These are phyloP conservation scores for Ernsta delagoae DNA, from an alignment of 2,888 invertebrate species.

Conservation along the genomic window DNA sequence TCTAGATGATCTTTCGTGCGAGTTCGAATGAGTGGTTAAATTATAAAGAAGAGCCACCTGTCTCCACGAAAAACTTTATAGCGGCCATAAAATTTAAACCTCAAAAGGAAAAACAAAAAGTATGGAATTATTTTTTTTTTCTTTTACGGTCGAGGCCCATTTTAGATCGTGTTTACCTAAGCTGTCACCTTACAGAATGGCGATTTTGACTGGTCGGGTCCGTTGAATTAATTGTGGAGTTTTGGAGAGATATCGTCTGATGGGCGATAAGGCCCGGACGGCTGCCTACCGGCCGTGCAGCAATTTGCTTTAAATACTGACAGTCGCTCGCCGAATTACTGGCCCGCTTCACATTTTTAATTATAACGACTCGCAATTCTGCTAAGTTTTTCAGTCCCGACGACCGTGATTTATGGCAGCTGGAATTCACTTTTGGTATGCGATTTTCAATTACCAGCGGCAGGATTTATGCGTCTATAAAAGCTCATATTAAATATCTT, in stretches of 20 bases:
- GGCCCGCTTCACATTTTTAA: slow-evolving; percentile 60
- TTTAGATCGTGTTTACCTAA: slow-evolving; percentile 84
- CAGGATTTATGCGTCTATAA: slow-evolving; percentile 18
- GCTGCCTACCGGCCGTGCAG: slow-evolving; percentile 64
- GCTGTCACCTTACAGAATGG: slow-evolving; percentile 82
- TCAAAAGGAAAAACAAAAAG: slow-evolving; percentile 79
- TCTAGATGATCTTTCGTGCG: slow-evolving; percentile 65
- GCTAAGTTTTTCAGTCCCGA: slow-evolving; percentile 44
- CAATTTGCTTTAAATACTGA: slow-evolving; percentile 72
- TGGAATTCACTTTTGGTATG: slow-evolving; percentile 29
- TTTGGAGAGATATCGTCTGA: slow-evolving; percentile 77
- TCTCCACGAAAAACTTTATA: slow-evolving; percentile 84
- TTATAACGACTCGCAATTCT: slow-evolving; percentile 59
- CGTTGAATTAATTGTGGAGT: slow-evolving; percentile 79
- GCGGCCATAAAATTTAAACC: slow-evolving; percentile 83
- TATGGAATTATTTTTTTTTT: slow-evolving; percentile 66
- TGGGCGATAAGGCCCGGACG: slow-evolving; percentile 70
- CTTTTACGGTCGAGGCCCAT: slow-evolving; percentile 74
- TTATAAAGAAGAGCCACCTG: slow-evolving; percentile 84
- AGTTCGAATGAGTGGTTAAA: slow-evolving; percentile 67
- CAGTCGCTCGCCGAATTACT: slow-evolving; percentile 59
- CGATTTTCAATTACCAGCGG: slow-evolving; percentile 17
- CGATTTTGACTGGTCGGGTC: slow-evolving; percentile 79
- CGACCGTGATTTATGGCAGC: slow-evolving; percentile 38
- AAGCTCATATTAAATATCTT: background rate